Base-by-base conservation (phyloP, 2,888 invertebrate species). In the Drosophila vallismaia region DNA sequence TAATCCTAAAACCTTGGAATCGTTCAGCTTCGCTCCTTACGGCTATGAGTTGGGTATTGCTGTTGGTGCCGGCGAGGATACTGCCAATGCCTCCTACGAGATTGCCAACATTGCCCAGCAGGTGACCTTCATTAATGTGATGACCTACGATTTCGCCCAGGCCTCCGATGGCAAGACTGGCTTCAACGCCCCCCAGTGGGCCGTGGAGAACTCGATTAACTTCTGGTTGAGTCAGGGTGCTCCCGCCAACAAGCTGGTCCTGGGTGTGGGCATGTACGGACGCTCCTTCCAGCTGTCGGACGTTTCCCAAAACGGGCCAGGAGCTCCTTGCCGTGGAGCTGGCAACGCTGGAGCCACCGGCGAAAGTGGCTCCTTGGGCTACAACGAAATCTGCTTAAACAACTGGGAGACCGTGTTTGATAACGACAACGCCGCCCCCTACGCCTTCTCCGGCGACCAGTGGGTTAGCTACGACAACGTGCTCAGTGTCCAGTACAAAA, bases 391-490 rank as follows among this genome's bases (percentile, higher is more conserved):
- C 70, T 94, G 94, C 75, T 91, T 92, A 73, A 92, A 92, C 73
- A 80, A 92, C 50, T 86, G 86, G 84, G 40, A 86, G 10, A 74
- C 78, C 0, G 89, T 91, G 1, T 83, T 88, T 46, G 88, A 88
- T 14, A 12, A 71, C 1, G 92, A 92, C 77, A 95, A 94, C 68
- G 75, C 72, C 1, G 74, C 75, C 2, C 8, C 98, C 0, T 97
- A 97, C 83, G 97, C 97, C 4, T 96, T 92, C 91, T 94, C 94
- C 2, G 96, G 94, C 9, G 95, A 97, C 91, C 97, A 97, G 91
- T 97, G 97, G 97, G 97, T 98, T 5, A 96, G 97, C 0, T 98
- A 95, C 88, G 97, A 98, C 88, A 97, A 98, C 87, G 94, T 95
- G 60, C 94, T 94, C 19, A 97, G 97, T 53, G 96, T 96, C 0